Conservation (phyloP, 2,888 invertebrate genomes). For the Nephrotoma flavescens region DNA sequence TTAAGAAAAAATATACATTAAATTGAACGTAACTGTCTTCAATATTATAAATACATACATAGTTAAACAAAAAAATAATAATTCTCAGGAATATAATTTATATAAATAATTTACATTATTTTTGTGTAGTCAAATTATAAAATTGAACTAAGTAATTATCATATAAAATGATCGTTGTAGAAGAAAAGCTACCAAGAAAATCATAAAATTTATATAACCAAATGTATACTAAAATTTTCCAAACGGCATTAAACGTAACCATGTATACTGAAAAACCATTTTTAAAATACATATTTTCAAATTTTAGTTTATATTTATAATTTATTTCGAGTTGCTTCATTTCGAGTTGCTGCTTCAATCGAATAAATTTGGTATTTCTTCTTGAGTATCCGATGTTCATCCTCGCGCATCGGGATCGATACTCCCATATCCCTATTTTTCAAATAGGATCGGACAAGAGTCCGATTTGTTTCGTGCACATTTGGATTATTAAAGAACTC, state of each 20-base stretch:
- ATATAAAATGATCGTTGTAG: background rate
- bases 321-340: conserved; percentile 7
- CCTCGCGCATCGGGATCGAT: conserved; percentile 41
- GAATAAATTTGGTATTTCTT: conserved; percentile 25
- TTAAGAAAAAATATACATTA: background rate
- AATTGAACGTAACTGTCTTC: background rate
- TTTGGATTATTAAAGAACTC: conserved; percentile 56
- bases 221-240: background rate
- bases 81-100: background rate
- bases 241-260: background rate
- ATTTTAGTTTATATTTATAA: background rate
- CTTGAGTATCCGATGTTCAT: conserved; percentile 24
- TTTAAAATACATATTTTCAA: background rate
- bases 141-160: background rate
- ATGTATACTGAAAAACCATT: background rate
- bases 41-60: background rate
- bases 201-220: background rate
- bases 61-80: background rate
- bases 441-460: conserved; percentile 48
- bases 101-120: background rate
- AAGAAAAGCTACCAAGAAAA: background rate
- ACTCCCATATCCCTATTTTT: conserved; percentile 46
- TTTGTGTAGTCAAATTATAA: background rate
- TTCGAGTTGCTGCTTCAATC: conserved; percentile 18
- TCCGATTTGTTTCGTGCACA: conserved; percentile 55